These are phyloP conservation scores for Piaya cayana DNA, from an alignment of 2,113 vertebrate genomes.

Conservation along the genomic window DNA sequence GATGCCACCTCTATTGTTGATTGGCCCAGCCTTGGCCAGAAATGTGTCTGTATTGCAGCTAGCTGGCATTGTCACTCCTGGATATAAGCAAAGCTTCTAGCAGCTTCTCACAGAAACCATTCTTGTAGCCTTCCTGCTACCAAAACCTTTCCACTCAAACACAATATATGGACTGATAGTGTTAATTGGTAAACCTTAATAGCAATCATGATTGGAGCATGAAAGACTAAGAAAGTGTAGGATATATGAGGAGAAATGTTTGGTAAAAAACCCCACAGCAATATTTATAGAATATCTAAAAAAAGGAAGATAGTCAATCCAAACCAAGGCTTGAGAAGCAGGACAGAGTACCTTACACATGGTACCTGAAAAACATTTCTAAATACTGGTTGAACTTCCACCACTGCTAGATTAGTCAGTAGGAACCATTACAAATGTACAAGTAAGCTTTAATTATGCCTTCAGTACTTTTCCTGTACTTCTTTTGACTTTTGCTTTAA, in stretches of 20 bases:
- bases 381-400: background rate
- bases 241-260: rapidly evolving
- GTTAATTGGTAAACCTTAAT: background rate
- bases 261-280: background rate
- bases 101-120: too few relatives aligned
- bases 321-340: background rate
- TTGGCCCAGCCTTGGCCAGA: too few relatives aligned
- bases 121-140: too few relatives aligned
- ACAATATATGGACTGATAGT: background rate
- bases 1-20: too few relatives aligned
- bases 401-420: background rate
- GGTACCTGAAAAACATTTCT: background rate
- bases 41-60: too few relatives aligned
- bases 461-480: background rate
- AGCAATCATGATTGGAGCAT: background rate
- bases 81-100: too few relatives aligned
- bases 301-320: background rate
- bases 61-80: too few relatives aligned
- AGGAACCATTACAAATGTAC: background rate
- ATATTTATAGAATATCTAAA: background rate
- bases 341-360: background rate
- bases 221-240: background rate
- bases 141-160: background rate
- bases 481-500: background rate
- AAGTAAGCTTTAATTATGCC: background rate